Base-by-base conservation (phyloP, 2,113 vertebrate genomes). In the Lycaon pictus region DNA sequence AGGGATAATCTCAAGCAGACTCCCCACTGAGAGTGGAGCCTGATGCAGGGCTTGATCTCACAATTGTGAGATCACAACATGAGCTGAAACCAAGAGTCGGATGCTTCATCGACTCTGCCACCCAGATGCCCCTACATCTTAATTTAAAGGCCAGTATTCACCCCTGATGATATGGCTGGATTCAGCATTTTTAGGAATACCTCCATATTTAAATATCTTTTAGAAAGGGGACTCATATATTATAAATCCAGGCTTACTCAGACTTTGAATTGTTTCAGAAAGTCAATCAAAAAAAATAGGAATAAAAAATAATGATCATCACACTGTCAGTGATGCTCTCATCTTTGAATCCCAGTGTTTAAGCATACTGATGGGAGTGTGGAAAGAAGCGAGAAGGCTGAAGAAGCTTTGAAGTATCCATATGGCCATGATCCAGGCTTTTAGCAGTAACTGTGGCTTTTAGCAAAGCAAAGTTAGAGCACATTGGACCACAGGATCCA, bases 141-240 rank as follows among this genome's bases (percentile, higher is more conserved):
- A 19, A 69, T 35, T 35, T 69, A 69, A 27, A 97, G 92, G 53
- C 80, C 2, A 67, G 6, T 27, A 6, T 95, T 62, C 58, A 7
- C 77, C 53, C 80, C 93, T 93, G 69, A 82, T 0, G 91, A 94
- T 67, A 35, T 72, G 51, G 27, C 43, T 79, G 82, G 93, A 32
- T 87, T 92, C 96, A 95, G 74, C 96, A 88, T 96, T 97, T 96
- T 96, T 95, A 86, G 17, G 55, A 53, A 13, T 7, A 6, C 11
- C 27, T 90, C 84, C n/a, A 6, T 1, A 10, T 37, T 32, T 8
- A 35, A 3, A 25, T 32, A 17, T 32, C 43, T 37, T 53, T 55
- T 56, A 17, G 43, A 43, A 43, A 43, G 10, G 7, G 20, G 32
- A 22, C 15, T 53, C 2, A 22, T n/a, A 11, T 9, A 27, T 55